These are phyloP conservation scores for Drosophila chauvacae DNA, from an alignment of 1,140 invertebrate species.

Conservation along the genomic window DNA sequence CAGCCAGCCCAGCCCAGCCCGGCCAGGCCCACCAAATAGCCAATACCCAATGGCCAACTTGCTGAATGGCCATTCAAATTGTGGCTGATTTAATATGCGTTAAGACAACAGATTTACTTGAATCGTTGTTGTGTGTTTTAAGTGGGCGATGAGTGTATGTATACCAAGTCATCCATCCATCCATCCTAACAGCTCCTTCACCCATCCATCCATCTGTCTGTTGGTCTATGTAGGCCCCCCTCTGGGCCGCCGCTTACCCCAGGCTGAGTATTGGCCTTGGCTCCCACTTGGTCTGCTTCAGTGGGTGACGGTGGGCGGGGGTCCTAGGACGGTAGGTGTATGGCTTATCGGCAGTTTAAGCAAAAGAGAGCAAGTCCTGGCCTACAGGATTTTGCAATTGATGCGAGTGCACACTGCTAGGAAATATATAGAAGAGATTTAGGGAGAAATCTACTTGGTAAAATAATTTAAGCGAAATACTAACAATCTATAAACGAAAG, in stretches of 20 bases:
- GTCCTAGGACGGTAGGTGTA: neutral
- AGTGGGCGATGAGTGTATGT: constrained; percentile 32
- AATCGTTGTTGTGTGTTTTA: constrained; percentile 39
- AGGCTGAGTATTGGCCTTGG: constrained; percentile 18
- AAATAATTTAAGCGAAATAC: neutral
- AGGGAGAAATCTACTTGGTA: neutral
- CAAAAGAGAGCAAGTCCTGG: constrained; percentile 38
- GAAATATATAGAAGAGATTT: constrained; percentile 9
- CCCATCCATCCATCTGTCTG: constrained; percentile 10
- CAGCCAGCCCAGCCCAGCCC: neutral
- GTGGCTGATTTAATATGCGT: constrained; percentile 80
- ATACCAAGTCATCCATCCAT: constrained; percentile 24
- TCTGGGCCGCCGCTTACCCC: neutral
- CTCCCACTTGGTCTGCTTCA: constrained; percentile 7
- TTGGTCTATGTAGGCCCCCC: neutral
- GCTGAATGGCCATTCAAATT: constrained; percentile 66
- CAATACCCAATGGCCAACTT: constrained; percentile 34
- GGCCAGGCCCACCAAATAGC: constrained; percentile 11
- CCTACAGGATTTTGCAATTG: constrained; percentile 57
- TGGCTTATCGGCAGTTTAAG: constrained; percentile 20
- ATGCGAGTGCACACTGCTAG: constrained; percentile 31
- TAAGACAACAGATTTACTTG: constrained; percentile 77
- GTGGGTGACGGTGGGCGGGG: neutral
- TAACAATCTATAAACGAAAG: neutral
- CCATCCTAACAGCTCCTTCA: constrained; percentile 4